Evolutionary conservation across 2,888 invertebrate genomes (phyloP).

Genomic region (Aelia acuminata): DNA sequence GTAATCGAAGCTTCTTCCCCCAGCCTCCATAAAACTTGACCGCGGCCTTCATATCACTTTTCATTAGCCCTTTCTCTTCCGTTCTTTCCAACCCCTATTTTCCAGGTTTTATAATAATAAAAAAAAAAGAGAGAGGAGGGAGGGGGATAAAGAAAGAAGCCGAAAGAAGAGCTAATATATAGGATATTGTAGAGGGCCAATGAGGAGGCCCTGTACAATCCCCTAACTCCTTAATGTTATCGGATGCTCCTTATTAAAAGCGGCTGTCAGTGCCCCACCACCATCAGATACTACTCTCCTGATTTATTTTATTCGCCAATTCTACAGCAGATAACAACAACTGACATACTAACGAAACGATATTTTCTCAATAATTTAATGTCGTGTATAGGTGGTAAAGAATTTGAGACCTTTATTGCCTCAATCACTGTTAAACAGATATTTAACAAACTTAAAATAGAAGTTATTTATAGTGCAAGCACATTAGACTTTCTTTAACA

Average conservation of each 20-base stretch:
- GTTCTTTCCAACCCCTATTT: conserved; percentile 55
- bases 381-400: no score
- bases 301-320: conserved; percentile 56
- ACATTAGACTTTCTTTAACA: no score
- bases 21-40: conserved; percentile 51
- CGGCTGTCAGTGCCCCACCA: conserved; percentile 50
- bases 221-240: conserved; percentile 41
- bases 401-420: no score
- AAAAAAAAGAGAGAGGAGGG: conserved; percentile 21
- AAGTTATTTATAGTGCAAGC: no score
- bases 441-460: no score
- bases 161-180: conserved; percentile 58
- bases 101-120: conserved; percentile 63
- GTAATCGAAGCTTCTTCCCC: conserved; percentile 63
- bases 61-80: conserved; percentile 61
- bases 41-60: conserved; percentile 62
- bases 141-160: background rate
- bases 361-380: background rate
- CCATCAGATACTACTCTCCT: conserved; percentile 49
- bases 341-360: background rate
- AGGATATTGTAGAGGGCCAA: conserved; percentile 60
- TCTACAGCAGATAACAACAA: background rate
- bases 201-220: conserved; percentile 14
- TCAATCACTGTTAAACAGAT: no score
- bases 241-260: conserved; percentile 52